Percentiles rank a stretch among this genome's conserved stretches.
Evolutionary conservation across 2,888 invertebrate genomes (phyloP).

Genomic region (Coenonympha arcania): DNA sequence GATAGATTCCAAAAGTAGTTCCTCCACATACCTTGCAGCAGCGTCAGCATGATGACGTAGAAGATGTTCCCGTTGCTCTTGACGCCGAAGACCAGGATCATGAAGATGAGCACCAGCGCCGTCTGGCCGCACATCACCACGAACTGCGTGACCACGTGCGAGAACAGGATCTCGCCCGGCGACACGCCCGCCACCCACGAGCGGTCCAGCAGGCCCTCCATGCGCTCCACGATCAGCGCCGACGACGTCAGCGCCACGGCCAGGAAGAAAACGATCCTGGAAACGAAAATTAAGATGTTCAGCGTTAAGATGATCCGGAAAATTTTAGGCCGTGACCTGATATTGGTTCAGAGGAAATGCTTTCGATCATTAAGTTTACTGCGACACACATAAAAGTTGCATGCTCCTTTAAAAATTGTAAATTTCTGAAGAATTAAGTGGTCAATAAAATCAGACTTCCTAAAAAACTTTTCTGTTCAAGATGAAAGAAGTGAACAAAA

Average conservation of each 20-base stretch:
- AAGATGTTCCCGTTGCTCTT: slow-evolving; percentile 91
- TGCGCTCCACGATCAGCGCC: slow-evolving; percentile 90
- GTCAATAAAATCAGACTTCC: too few relatives aligned
- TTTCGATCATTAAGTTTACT: too few relatives aligned
- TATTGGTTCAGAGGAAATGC: too few relatives aligned
- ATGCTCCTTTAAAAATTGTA: too few relatives aligned
- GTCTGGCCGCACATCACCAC: slow-evolving; percentile 97
- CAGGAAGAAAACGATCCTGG: slow-evolving; percentile 94
- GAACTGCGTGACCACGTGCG: slow-evolving; percentile 95
- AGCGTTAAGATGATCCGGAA: neutral
- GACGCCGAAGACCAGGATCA: slow-evolving; percentile 91
- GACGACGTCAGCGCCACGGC: slow-evolving; percentile 95
- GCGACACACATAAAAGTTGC: too few relatives aligned
- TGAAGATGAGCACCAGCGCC: slow-evolving; percentile 89
- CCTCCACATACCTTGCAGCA: slow-evolving; percentile 90
- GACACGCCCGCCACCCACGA: slow-evolving; percentile 96
- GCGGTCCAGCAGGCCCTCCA: slow-evolving; percentile 91
- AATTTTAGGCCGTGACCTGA: too few relatives aligned
- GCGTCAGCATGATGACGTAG: slow-evolving; percentile 87
- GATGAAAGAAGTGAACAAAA: too few relatives aligned
- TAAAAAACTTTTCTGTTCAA: too few relatives aligned
- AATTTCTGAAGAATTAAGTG: too few relatives aligned
- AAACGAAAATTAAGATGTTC: neutral
- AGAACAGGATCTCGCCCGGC: slow-evolving; percentile 92
- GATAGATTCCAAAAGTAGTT: too few relatives aligned